Base-by-base conservation (phyloP, 2,888 invertebrate genomes). In the Drosophila austrosaltans region DNA sequence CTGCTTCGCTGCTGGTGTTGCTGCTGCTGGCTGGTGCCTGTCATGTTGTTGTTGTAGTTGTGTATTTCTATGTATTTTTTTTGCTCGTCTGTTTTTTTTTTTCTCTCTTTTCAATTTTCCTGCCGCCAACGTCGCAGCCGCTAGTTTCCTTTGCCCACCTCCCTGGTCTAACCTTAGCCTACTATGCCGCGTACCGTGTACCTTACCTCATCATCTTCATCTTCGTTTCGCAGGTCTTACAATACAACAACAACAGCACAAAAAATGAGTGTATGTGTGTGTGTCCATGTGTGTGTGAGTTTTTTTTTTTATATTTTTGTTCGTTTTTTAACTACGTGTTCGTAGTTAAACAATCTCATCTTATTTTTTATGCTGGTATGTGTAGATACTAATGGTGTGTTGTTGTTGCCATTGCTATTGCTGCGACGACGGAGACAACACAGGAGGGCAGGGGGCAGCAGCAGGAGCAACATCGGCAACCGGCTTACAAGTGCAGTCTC, bases 341-440 rank as follows among this genome's bases (percentile, higher is more conserved):
- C 84, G 87, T 82, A 86, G 87, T 82, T 86, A 86, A 86, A 82
- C 72, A 73, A 73, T 90, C 90, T 87, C 87, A 86, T 90, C 83
- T 86, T 88, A 78, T 82, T 86, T 88, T 84, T 78, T 79, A 79
- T 81, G 77, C 79, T 84, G 82, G 81, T 82, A 69, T 72, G 68
- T 73, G 40, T 39, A 48, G 48, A 48, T 48, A 48, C 48, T 25
- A 48, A 48, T 57, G 30, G 30, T 32, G 32, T 32, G 69, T 67
- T 68, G 57, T 76, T 77, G 77, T 76, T 42, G 57, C 60, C 58
- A 36, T 40, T 48, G 28, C 48, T 32, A n/a, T 25, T 28, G 71
- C 22, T 42, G 36, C 62, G 60, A 5, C 32, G 32, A 5, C 32
- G 32, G 32, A 3, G 28, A 5, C 61, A 53, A 72, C 5, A 28